Conservation (phyloP, 2,113 vertebrate genomes). For the Psephotus haematonotus region DNA sequence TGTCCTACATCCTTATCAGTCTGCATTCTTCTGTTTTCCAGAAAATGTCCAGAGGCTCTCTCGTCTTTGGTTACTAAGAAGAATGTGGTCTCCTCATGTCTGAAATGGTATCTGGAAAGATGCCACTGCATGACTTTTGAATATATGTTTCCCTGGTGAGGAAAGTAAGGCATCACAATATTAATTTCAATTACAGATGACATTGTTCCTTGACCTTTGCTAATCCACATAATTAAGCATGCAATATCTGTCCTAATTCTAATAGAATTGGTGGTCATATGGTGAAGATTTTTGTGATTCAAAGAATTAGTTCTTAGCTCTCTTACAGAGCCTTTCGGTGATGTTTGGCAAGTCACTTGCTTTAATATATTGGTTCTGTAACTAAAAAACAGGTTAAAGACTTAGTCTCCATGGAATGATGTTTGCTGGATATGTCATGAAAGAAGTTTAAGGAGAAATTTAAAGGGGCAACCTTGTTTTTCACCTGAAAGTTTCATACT, state of each 20-base stretch:
- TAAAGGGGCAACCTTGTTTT: neutral
- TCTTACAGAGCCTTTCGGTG: neutral
- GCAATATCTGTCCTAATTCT: neutral
- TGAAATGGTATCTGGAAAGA: neutral
- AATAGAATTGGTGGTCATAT: neutral
- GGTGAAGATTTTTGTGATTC: neutral
- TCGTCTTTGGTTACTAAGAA: neutral
- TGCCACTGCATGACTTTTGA: neutral
- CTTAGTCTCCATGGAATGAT: neutral
- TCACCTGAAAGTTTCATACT: neutral
- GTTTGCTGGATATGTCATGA: neutral
- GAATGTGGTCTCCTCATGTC: neutral
- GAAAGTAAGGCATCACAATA: neutral
- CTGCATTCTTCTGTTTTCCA: neutral
- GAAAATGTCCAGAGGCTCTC: neutral
- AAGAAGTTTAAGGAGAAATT: neutral
- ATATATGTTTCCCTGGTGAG: neutral
- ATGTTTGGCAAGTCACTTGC: neutral
- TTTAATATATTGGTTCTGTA: neutral
- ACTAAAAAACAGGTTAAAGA: neutral
- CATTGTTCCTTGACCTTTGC: neutral
- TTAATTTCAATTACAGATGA: neutral
- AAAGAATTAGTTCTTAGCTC: neutral
- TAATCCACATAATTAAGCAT: neutral
- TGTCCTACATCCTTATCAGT: neutral